These are phyloP conservation scores for Noctua janthina DNA, from an alignment of 2,888 invertebrate species.

Conservation along the genomic window DNA sequence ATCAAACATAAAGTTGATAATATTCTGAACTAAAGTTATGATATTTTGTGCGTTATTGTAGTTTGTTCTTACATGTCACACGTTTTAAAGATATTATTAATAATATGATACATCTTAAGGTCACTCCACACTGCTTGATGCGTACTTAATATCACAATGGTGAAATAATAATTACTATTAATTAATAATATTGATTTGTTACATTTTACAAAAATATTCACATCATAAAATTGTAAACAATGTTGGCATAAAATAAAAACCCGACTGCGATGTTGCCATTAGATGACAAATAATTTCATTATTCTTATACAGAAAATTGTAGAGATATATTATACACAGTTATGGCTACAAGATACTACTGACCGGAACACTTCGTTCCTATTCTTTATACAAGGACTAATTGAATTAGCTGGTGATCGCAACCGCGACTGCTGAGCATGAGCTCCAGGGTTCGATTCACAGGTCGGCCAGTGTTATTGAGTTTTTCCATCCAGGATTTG, in stretches of 20 bases:
- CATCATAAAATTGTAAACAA: slow-evolving; percentile 33
- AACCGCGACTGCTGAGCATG: not conserved
- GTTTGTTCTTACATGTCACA: slow-evolving; percentile 31
- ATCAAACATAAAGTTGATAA: not conserved
- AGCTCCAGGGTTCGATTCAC: not conserved
- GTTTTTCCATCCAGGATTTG: not conserved
- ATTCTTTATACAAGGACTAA: not conserved
- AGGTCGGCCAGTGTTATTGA: not conserved
- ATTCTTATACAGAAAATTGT: slow-evolving; percentile 1
- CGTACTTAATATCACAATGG: slow-evolving; percentile 51
- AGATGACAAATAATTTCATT: slow-evolving; percentile 16
- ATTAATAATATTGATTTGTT: slow-evolving; percentile 15
- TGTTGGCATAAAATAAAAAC: slow-evolving; percentile 47
- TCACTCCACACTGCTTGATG: slow-evolving; percentile 19
- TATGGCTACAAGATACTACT: slow-evolving; percentile 26
- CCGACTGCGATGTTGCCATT: slow-evolving; percentile 35
- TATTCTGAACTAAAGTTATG: not conserved
- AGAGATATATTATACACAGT: slow-evolving; percentile 7
- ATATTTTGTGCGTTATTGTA: slow-evolving; percentile 37
- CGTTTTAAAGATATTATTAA: not conserved
- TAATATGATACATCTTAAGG: slow-evolving; percentile 10
- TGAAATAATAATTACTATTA: slow-evolving; percentile 29
- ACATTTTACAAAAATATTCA: slow-evolving; percentile 54
- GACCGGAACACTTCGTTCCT: slow-evolving; percentile 7
- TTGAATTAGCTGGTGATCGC: not conserved